Evolutionary conservation across 2,888 invertebrate species (phyloP), one percentile per base, ranked within the genome.

Genomic region (Limnephilus lunatus): DNA sequence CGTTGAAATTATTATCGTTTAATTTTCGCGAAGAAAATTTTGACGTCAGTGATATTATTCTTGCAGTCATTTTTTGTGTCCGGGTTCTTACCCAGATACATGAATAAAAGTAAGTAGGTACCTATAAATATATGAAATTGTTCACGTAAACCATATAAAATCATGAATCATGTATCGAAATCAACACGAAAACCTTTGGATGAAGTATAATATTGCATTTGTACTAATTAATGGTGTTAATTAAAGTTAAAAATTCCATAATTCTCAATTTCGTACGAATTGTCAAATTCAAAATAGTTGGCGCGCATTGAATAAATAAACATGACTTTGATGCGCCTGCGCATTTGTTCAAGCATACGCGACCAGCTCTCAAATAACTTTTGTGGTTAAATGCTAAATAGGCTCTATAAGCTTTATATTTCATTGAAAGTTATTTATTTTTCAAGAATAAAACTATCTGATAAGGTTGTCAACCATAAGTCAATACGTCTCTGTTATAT

Each of bases 271-370:
- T 68, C n/a, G 25, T 7, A 68, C 7, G 82, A 83, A 90, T 90
- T 92, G 92, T 92, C 90, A 92, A 90, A 90, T 92, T 92, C 80
- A 92, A 92, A 92, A 90, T 90, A 81, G 85, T 87, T 90, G 91
- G 92, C 92, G 92, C 91, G 91, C 86, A 90, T 81, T 90, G 91
- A 89, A 92, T 92, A 92, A 92, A 92, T 92, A 92, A 92, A 92
- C 92, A 92, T 87, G 91, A 88, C 89, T 53, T 95, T 96, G 92
- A 96, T 96, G 96, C 96, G 96, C 96, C 95, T 96, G 96, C 96
- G 96, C 96, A 95, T 95, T 96, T 30, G 95, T 95, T 95, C 95
- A 95, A 95, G 95, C 86, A 95, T 96, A 95, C 96, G 95, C 96
- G 96, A 96, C 96, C 95, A 96, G 95, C 95, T 89, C 95, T 95